Evolutionary conservation across 1,140 invertebrate species (phyloP), one percentile per base, ranked within the genome.

Genomic region (Arctopsyche grandis): DNA sequence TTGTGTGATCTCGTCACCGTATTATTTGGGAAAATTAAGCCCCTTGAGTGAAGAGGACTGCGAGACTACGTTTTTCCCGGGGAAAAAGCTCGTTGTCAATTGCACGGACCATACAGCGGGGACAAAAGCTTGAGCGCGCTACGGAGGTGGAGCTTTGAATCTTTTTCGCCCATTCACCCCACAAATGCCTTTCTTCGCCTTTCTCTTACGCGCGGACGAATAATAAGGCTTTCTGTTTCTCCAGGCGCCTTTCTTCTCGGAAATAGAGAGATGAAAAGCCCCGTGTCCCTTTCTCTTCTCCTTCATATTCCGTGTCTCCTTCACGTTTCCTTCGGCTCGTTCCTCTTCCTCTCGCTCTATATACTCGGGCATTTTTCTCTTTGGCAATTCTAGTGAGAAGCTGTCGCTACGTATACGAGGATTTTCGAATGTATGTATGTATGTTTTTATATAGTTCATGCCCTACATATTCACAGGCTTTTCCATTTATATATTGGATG

Each of bases 181-280:
- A 82, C 81, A 82, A 24, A 82, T 82, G 81, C 81, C 79, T 76
- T 77, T 69, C 76, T 77, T 44, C 24, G 76, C 19, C 80, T 80
- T 80, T 82, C 81, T 82, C 81, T 82, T 82, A 80, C 77, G 26
- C 22, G 60, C 22, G 63, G 77, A 9, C 74, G 76, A 82, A 82
- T 82, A 82, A 82, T 82, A 80, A 80, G 76, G 81, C 70, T 77
- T 82, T 79, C 81, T 79, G 74, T 79, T 82, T 75, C 73, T 74
- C 21, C 63, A 78, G 3, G 21, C 58, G 14, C 71, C 44, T 82
- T 82, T 82, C 46, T 82, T 82, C 79, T 71, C 71, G 52, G 78
- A 74, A 82, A 82, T 80, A 80, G 81, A 76, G 66, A 82, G 79
- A 82, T 82, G 81, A 82, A 82, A 82, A 82, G 81, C 81, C 71